phyloP scores from a whole-genome alignment of 2,888 invertebrate genomes.

The Agonopterix arenella region DNA sequence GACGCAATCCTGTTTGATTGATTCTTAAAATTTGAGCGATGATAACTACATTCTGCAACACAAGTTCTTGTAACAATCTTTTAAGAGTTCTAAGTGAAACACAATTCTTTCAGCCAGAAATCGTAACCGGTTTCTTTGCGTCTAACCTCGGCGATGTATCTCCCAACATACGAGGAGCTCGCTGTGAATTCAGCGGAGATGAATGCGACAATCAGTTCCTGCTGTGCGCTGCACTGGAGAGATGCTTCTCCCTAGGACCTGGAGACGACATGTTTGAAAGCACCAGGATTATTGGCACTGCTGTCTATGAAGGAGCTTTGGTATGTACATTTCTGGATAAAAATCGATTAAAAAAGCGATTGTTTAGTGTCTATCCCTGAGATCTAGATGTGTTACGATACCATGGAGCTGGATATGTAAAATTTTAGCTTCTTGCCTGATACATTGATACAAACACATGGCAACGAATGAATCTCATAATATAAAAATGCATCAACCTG shows the following conservation, averaged over 20 bases:
- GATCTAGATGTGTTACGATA: too few relatives aligned
- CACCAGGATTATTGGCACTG: conserved; percentile 85
- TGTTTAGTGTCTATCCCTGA: too few relatives aligned
- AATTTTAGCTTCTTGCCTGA: too few relatives aligned
- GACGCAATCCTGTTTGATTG: too few relatives aligned
- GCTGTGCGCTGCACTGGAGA: conserved; percentile 75
- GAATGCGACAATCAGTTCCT: conserved; percentile 82
- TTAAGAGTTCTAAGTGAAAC: neutral
- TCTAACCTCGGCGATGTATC: conserved; percentile 90
- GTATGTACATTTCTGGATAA: conserved; percentile 25
- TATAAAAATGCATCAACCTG: too few relatives aligned
- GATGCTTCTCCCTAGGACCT: conserved; percentile 87
- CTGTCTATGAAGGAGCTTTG: conserved; percentile 81
- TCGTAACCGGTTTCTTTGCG: conserved; percentile 89
- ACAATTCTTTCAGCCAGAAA: conserved; percentile 76
- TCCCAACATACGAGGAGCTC: conserved; percentile 85
- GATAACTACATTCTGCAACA: too few relatives aligned
- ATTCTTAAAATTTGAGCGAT: too few relatives aligned
- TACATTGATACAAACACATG: too few relatives aligned
- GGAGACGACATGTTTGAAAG: conserved; percentile 90
- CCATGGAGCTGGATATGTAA: too few relatives aligned
- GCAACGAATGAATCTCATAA: too few relatives aligned
- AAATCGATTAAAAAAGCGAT: too few relatives aligned
- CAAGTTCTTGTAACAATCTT: too few relatives aligned
- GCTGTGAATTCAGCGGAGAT: conserved; percentile 83